phyloP scores from a whole-genome alignment of 2,113 vertebrate species.

The Pelecanus crispus region DNA sequence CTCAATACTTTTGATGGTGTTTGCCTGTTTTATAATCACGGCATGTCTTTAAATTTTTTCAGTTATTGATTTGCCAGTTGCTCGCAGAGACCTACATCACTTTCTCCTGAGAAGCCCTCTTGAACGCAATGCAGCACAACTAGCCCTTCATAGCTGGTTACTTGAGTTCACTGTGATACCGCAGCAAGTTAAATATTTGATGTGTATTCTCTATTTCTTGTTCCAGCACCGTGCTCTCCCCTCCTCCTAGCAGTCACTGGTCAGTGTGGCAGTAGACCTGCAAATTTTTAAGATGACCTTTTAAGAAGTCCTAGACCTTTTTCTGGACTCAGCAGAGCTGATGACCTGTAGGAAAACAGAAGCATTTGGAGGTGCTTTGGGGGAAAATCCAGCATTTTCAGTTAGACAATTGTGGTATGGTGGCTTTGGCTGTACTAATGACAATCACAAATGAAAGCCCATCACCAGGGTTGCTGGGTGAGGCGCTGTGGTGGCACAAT shows the following conservation, averaged over 20 bases:
- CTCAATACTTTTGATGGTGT: neutral
- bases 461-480: neutral
- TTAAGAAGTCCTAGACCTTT: neutral
- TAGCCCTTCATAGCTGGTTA: neutral
- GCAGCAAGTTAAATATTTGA: neutral
- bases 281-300: neutral
- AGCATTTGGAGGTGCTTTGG: neutral
- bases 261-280: neutral
- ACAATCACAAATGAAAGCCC: neutral
- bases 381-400: neutral
- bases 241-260: neutral
- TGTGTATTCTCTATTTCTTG: neutral
- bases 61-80: neutral
- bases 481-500: accelerated
- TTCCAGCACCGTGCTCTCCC: neutral
- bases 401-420: neutral
- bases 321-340: neutral
- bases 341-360: neutral
- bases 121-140: accelerated
- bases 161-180: neutral
- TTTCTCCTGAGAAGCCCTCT: neutral
- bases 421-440: neutral
- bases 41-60: neutral
- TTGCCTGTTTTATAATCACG: neutral
- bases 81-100: neutral